These are phyloP conservation scores for Nyleta sp. DNA, from an alignment of 2,888 invertebrate species.

Conservation along the genomic window DNA sequence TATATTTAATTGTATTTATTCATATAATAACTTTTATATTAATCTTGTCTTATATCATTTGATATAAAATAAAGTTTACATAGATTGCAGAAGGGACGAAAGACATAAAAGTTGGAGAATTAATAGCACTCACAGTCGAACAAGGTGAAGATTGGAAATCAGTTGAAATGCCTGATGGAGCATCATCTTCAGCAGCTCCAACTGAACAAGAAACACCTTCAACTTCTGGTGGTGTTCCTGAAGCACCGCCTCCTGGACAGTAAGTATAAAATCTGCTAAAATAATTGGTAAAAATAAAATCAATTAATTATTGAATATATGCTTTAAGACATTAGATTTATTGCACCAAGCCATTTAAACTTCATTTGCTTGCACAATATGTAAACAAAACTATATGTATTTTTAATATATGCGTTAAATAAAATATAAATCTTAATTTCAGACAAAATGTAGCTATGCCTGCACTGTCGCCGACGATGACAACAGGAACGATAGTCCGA, in stretches of 20 bases:
- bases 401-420: too few relatives aligned
- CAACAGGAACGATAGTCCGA: slow-evolving; percentile 84
- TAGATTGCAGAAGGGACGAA: slow-evolving; percentile 84
- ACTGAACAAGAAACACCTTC: not conserved
- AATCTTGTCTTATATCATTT: not conserved
- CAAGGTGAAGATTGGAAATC: slow-evolving; percentile 86
- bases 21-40: too few relatives aligned
- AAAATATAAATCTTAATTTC: not conserved
- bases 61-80: not conserved
- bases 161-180: slow-evolving; percentile 79
- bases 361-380: too few relatives aligned
- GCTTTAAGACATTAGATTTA: too few relatives aligned
- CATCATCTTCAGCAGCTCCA: slow-evolving; percentile 58
- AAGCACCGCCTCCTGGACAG: slow-evolving; percentile 77
- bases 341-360: too few relatives aligned
- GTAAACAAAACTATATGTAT: too few relatives aligned
- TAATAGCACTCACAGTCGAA: slow-evolving; percentile 86
- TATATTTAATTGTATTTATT: too few relatives aligned
- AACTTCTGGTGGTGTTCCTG: slow-evolving; percentile 4
- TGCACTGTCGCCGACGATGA: slow-evolving; percentile 86
- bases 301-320: too few relatives aligned
- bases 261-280: slow-evolving; percentile 63
- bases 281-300: too few relatives aligned
- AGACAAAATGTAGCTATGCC: slow-evolving; percentile 84
- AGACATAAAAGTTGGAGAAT: slow-evolving; percentile 84